phyloP scores from a whole-genome alignment of 2,888 invertebrate species.

The Pheosia gnoma region DNA sequence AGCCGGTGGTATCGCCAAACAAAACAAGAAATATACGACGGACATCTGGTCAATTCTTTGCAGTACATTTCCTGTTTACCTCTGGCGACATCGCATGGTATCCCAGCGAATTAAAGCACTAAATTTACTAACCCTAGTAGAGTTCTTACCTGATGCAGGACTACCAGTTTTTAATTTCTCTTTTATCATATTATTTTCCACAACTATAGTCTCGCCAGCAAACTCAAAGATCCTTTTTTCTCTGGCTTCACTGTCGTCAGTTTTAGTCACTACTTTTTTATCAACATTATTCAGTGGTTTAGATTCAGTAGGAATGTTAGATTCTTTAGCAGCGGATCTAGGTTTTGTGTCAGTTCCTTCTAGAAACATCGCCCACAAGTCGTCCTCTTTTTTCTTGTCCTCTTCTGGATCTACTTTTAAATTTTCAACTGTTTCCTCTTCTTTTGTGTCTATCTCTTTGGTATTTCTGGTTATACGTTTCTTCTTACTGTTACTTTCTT shows the following conservation, averaged over 20 bases:
- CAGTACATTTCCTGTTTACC: too few species aligned
- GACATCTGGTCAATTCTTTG: too few species aligned
- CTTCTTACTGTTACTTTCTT: slow-evolving; percentile 53
- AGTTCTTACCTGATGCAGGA: slow-evolving; percentile 34
- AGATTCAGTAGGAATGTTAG: slow-evolving; percentile 24
- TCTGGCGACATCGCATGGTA: too few species aligned
- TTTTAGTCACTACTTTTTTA: slow-evolving; percentile 27
- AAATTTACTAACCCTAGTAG: neutral
- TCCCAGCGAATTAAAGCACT: neutral
- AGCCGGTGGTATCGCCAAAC: too few species aligned
- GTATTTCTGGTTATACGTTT: slow-evolving; percentile 53
- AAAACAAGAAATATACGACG: too few species aligned
- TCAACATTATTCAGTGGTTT: slow-evolving; percentile 33
- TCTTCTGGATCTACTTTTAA: slow-evolving; percentile 80
- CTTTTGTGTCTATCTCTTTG: slow-evolving; percentile 48
- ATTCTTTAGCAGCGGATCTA: slow-evolving; percentile 47
- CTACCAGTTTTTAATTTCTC: slow-evolving; percentile 68
- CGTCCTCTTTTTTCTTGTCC: slow-evolving; percentile 89
- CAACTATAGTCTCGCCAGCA: slow-evolving; percentile 92
- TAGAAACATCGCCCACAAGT: slow-evolving; percentile 91
- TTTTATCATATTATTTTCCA: slow-evolving; percentile 72
- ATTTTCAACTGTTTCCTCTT: slow-evolving; percentile 33
- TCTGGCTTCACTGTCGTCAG: slow-evolving; percentile 78
- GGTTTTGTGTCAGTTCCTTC: slow-evolving; percentile 86
- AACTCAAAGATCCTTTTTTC: slow-evolving; percentile 91